phyloP scores from a whole-genome alignment of 2,888 invertebrate genomes.

The Venusia cambrica region DNA sequence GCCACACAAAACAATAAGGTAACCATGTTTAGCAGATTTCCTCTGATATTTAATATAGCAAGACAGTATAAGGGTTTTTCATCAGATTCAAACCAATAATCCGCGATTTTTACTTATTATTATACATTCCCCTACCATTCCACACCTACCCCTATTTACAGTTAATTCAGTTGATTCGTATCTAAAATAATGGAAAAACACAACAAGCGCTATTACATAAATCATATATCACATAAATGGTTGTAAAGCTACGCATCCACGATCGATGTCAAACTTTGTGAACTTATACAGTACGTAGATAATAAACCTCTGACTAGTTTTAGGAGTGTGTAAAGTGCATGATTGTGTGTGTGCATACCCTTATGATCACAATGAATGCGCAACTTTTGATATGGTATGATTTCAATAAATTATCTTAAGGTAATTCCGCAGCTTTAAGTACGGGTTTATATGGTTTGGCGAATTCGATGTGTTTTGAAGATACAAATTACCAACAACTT shows the following conservation, averaged over 20 bases:
- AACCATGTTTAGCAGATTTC: too few species aligned
- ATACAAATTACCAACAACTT: too few species aligned
- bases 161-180: conserved; percentile 29
- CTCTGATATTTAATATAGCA: conserved; percentile 2
- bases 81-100: conserved; percentile 6
- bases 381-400: conserved; percentile 11
- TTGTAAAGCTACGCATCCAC: conserved; percentile 24
- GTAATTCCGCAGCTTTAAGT: too few species aligned
- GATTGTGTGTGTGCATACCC: conserved; percentile 4
- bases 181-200: conserved; percentile 36
- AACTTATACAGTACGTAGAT: conserved; percentile 7
- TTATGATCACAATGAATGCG: conserved; percentile 18
- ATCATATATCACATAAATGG: conserved; percentile 30
- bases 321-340: conserved; percentile 20
- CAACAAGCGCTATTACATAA: conserved; percentile 37
- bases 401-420: conserved; percentile 10
- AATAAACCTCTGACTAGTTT: conserved; percentile 23
- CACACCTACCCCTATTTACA: conserved; percentile 29
- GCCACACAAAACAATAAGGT: conserved; percentile 8
- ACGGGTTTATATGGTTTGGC: too few species aligned
- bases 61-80: neutral
- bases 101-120: conserved; percentile 14
- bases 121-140: conserved; percentile 20
- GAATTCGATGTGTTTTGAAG: too few species aligned
- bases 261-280: conserved; percentile 9